Percentiles rank a stretch among this genome's conserved stretches.
phyloP scores from a whole-genome alignment of 1,140 invertebrate species.

The Diorhabda carinulata region DNA sequence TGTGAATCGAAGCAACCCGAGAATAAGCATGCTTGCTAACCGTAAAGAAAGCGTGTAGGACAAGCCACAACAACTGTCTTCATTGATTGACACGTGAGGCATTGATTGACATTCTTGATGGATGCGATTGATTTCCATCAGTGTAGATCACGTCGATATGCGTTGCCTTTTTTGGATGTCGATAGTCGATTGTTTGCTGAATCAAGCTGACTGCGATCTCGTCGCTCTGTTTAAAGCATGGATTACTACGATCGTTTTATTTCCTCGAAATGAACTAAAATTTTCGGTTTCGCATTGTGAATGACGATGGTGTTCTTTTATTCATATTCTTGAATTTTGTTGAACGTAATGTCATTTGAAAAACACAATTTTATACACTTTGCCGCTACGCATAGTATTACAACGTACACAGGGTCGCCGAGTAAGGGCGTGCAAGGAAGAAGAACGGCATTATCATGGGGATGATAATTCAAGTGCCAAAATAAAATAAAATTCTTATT shows the following conservation, averaged over 20 bases:
- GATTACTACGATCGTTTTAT: constrained; percentile 6
- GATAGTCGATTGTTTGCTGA: constrained; percentile 28
- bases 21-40: constrained; percentile 13
- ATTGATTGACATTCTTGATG: constrained; percentile 43
- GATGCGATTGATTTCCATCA: constrained; percentile 47
- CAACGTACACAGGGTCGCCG: neutral
- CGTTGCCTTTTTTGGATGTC: constrained; percentile 33
- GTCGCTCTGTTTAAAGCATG: neutral
- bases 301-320: constrained; percentile 4
- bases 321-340: constrained; percentile 8
- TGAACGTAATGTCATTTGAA: neutral
- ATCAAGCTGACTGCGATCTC: constrained; percentile 3
- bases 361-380: neutral
- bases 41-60: constrained; percentile 41
- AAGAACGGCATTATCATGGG: too few relatives aligned
- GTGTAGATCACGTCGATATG: constrained; percentile 44
- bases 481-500: too few relatives aligned
- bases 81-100: constrained; percentile 44
- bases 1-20: neutral
- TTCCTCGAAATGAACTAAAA: constrained; percentile 16
- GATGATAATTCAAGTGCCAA: too few relatives aligned
- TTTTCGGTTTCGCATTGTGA: constrained; percentile 7
- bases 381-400: neutral
- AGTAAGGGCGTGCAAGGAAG: too few relatives aligned
- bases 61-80: constrained; percentile 45